These are phyloP conservation scores for Epizoanthus fatuus DNA, from an alignment of 92 coral and sea anemone genomes.

Conservation along the genomic window DNA sequence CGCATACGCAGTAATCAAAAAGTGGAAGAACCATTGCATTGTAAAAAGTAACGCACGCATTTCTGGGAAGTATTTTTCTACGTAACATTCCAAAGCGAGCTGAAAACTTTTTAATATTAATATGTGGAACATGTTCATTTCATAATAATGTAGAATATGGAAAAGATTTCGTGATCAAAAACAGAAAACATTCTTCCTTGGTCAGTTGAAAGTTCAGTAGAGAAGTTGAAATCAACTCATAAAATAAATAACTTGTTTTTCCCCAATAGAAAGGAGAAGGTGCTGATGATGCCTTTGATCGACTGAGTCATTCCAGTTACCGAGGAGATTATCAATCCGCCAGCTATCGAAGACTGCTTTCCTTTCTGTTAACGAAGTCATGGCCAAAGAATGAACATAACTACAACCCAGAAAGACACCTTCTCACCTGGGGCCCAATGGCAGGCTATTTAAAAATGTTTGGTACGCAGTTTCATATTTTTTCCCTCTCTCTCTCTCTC, in stretches of 20 bases:
- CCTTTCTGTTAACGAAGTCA: constrained; percentile 68
- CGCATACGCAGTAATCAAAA: too few relatives aligned
- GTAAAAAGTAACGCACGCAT: too few relatives aligned
- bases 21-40: too few relatives aligned
- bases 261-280: constrained; percentile 22
- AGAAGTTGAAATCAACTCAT: not conserved
- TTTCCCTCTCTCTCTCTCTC: too few relatives aligned
- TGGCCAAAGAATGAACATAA: constrained; percentile 54
- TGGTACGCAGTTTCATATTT: constrained; percentile 53
- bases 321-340: not conserved
- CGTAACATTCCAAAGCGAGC: too few relatives aligned
- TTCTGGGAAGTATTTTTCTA: too few relatives aligned
- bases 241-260: not conserved
- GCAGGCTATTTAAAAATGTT: constrained; percentile 71
- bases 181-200: not conserved
- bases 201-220: not conserved
- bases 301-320: not conserved
- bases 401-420: constrained; percentile 42
- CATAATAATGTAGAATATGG: not conserved
- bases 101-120: too few relatives aligned
- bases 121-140: too few relatives aligned
- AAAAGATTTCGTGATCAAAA: not conserved
- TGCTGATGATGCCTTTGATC: constrained; percentile 14
- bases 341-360: constrained; percentile 73
- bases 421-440: constrained; percentile 84